Base-by-base conservation (phyloP, 2,888 invertebrate species). In the Dynastes grantii region DNA sequence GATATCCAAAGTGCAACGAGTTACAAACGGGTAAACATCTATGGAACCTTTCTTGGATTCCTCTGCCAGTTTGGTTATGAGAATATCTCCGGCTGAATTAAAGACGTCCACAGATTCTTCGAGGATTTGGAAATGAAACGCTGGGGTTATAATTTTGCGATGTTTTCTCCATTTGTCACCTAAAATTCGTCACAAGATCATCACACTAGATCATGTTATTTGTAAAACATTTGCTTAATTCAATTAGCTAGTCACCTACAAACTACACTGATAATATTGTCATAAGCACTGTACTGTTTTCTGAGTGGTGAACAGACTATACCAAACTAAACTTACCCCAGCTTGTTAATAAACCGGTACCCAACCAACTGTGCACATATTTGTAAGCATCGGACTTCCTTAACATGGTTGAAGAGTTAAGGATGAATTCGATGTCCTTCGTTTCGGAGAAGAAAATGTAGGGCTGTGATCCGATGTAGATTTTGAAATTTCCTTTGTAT, bases 1-100 rank as follows among this genome's bases (percentile, higher is more conserved):
- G 53, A 91, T 90, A 85, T 92, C 92, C 84, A 93, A 85, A 2
- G 90, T 92, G 88, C 89, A 93, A 75, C 88, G 90, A 86, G 90
- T 90, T 1, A 94, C 88, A 79, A 91, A 89, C 13, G 92, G 92
- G 83, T 92, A 92, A 37, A 94, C 85, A 85, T 94, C 91, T 32
- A 94, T 86, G 2, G 86, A 84, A 76, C 88, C 13, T 70, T 77
- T 76, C 9, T 68, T 75, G 27, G 78, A 76, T 77, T 76, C 65
- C 22, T 77, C 65, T 1, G 53, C 22, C 22, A 80, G 68, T 40
- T 79, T 73, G 0, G 51, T 16, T 9, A 81, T 64, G 29, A 82
- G 73, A 49, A 79, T 63, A n/a, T 78, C 68, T 16, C 71, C 68
- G 32, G 78, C 76, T 1, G 78, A 76, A 32, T 80, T 61, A 67